Base-by-base conservation (phyloP, 2,888 invertebrate genomes). In the Globia sparganii region DNA sequence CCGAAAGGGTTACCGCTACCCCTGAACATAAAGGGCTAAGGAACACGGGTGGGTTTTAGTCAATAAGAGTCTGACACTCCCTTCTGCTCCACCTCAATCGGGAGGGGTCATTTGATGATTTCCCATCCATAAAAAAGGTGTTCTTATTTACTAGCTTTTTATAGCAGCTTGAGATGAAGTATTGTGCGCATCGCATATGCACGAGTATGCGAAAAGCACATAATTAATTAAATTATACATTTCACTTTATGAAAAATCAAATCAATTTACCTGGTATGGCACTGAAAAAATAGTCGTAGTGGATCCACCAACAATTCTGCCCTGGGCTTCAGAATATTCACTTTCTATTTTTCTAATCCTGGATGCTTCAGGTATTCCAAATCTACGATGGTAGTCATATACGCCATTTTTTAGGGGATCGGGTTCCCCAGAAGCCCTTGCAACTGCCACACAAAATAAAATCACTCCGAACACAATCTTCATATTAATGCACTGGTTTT, bases 261-360 rank as follows among this genome's bases (percentile, higher is more conserved):
- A 68, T 28, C 18, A 13, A 58, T 37, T 86, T 87, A 92, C 92
- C 90, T 92, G 92, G 67, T 91, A 90, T 0, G 92, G 91, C 6
- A 91, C 89, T 9, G 90, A 86, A 5, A 87, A 80, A 43, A 83
- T 81, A 13, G 87, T 86, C 4, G 90, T 89, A 2, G 85, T 66
- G 15, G 90, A 89, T 34, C 93, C 93, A 18, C 93, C 92, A 49
- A 87, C 88, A 53, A 93, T 87, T 75, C 90, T 88, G 74, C 85
- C 85, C 31, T 72, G 82, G 11, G 67, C 70, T 34, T 82, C 75
- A 31, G 71, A 75, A 25, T 88, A 73, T 75, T 88, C 88, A 76
- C 81, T 85, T 88, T 93, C 93, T 28, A 87, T 64, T 69, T 88
- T 84, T 67, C 83, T 87, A 66, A 93, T 90, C 77, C 84, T 90